Evolutionary conservation across 2,888 invertebrate species (phyloP).

Genomic region (Cephus pulcher): DNA sequence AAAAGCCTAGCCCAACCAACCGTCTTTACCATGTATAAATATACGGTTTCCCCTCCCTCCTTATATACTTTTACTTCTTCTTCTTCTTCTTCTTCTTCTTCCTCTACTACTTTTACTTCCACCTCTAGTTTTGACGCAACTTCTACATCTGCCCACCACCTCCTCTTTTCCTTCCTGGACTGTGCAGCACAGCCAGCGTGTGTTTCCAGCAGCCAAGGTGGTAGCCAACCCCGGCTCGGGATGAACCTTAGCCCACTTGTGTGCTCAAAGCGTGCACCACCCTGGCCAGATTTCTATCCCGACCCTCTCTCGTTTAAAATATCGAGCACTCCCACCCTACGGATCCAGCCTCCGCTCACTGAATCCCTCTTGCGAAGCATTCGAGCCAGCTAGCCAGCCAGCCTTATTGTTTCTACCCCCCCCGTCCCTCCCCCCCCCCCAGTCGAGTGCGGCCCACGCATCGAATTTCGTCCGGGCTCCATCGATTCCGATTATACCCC

Average conservation of each 20-base stretch:
- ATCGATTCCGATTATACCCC: background rate
- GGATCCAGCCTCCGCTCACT: background rate
- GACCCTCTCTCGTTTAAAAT: background rate
- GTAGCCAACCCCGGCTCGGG: background rate
- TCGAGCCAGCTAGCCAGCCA: background rate
- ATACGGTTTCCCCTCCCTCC: conserved; percentile 1
- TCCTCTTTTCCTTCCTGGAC: background rate
- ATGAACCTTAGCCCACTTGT: background rate
- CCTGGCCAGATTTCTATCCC: background rate
- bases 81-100: background rate
- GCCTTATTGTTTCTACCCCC: background rate
- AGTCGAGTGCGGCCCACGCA: background rate
- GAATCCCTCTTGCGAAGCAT: background rate
- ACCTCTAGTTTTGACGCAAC: conserved; percentile 2
- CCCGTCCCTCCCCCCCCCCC: too few relatives aligned
- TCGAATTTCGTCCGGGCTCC: background rate
- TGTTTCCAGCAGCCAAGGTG: background rate
- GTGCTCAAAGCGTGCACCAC: background rate
- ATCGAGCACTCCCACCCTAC: background rate
- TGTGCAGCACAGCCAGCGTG: background rate
- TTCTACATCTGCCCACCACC: background rate
- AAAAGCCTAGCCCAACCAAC: conserved; percentile 37
- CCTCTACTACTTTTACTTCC: background rate
- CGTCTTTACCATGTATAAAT: conserved; percentile 29
- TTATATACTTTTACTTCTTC: background rate